Evolutionary conservation across 2,797 vertebrate species (phyloP).

Genomic region (Astyanax mexicanus): DNA sequence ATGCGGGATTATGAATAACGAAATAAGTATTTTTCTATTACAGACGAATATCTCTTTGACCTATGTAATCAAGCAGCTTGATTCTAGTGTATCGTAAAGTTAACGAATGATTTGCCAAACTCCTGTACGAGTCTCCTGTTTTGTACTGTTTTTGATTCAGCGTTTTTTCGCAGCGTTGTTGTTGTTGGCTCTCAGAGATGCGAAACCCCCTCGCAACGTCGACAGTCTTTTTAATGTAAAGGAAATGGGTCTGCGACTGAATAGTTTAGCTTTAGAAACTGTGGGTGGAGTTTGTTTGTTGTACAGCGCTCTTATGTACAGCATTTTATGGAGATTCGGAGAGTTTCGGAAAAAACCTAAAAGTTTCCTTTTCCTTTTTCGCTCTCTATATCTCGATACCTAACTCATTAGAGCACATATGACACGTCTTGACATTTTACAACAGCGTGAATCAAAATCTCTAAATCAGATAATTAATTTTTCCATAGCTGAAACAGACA

Average conservation of each 20-base stretch:
- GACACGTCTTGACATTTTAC: conserved; percentile 28
- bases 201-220: too few relatives aligned
- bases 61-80: conserved; percentile 49
- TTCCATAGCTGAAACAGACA: conserved; percentile 44
- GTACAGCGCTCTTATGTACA: conserved; percentile 20
- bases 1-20: conserved; percentile 43
- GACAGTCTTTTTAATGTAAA: too few relatives aligned
- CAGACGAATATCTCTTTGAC: conserved; percentile 36
- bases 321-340: conserved; percentile 9
- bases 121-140: conserved; percentile 21
- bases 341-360: neutral
- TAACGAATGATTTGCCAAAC: conserved; percentile 57
- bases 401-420: conserved; percentile 7
- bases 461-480: conserved; percentile 50
- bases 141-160: conserved; percentile 44
- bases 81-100: conserved; percentile 43
- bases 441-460: conserved; percentile 46
- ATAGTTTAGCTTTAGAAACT: conserved; percentile 38
- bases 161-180: conserved; percentile 11
- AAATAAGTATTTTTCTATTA: conserved; percentile 62
- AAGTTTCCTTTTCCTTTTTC: neutral
- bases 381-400: neutral
- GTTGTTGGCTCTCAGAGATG: neutral
- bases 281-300: conserved; percentile 30
- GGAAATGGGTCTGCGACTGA: conserved; percentile 40